Conservation (phyloP, 2,888 invertebrate species). For the Tachina lurida region DNA sequence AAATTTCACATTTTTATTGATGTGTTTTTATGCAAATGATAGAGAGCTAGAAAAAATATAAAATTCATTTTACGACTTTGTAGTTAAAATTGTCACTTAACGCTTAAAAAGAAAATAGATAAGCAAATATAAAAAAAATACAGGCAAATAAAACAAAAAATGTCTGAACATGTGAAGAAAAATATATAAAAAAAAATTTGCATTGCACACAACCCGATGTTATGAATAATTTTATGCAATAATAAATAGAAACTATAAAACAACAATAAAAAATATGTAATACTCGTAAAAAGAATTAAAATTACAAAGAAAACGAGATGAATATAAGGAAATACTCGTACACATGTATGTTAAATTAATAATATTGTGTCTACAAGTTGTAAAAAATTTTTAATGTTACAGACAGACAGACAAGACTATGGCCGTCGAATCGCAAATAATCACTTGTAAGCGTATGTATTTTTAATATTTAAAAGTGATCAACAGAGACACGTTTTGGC, state of each 20-base stretch:
- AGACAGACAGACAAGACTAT: neutral
- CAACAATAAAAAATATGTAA: slow-evolving; percentile 49
- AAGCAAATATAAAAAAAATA: slow-evolving; percentile 15
- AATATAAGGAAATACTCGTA: slow-evolving; percentile 18
- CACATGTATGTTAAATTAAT: slow-evolving; percentile 33
- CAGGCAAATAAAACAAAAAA: slow-evolving; percentile 55
- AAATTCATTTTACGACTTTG: slow-evolving; percentile 51
- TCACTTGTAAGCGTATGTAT: neutral
- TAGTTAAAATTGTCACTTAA: slow-evolving; percentile 59
- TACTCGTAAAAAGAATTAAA: slow-evolving; percentile 45
- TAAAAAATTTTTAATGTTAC: slow-evolving; percentile 28
- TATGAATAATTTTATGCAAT: slow-evolving; percentile 61
- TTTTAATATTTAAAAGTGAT: neutral
- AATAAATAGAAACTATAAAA: slow-evolving; percentile 56
- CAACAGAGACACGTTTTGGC: neutral
- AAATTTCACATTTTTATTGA: slow-evolving; percentile 32
- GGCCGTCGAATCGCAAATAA: neutral
- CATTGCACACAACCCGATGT: slow-evolving; percentile 10
- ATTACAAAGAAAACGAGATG: slow-evolving; percentile 49
- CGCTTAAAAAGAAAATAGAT: slow-evolving; percentile 21
- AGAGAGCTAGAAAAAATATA: slow-evolving; percentile 32
- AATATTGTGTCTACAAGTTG: slow-evolving; percentile 45
- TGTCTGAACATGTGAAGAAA: slow-evolving; percentile 34
- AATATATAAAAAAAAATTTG: neutral
- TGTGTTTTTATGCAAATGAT: slow-evolving; percentile 47